Evolutionary conservation across 2,113 vertebrate genomes (phyloP).

Genomic region (Semnornis frantzii): DNA sequence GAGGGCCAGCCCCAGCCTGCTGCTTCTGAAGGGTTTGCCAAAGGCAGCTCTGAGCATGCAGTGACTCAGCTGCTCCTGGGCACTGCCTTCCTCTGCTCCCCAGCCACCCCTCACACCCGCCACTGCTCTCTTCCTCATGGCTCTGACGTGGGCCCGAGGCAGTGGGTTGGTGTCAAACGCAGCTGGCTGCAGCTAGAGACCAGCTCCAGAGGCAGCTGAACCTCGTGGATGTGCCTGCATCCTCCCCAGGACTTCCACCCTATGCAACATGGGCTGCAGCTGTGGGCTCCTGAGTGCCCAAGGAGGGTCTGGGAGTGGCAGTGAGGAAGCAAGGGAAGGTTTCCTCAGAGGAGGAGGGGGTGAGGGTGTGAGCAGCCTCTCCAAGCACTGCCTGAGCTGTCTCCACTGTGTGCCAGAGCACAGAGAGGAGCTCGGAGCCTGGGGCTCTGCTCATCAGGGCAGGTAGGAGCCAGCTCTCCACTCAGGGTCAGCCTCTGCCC

Average conservation of each 20-base stretch:
- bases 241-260: neutral
- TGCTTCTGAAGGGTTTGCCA: neutral
- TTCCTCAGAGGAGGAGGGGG: neutral
- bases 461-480: neutral
- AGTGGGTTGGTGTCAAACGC: accelerated
- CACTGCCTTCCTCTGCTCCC: neutral
- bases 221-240: accelerated
- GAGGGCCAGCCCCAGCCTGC: neutral
- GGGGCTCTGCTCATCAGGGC: neutral
- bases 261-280: neutral
- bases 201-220: neutral
- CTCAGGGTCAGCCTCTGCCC: neutral
- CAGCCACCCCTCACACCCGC: neutral
- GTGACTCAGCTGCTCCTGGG: neutral
- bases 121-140: no score
- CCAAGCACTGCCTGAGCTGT: neutral
- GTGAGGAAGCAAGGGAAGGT: neutral
- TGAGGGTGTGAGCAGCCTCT: accelerated
- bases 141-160: neutral
- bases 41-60: neutral
- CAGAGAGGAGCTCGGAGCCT: neutral
- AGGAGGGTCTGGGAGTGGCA: neutral
- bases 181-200: neutral
- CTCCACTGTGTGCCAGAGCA: accelerated
- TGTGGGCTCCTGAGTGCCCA: accelerated